Base-by-base conservation (phyloP, 2,797 vertebrate genomes). In the Vipera ursinii region DNA sequence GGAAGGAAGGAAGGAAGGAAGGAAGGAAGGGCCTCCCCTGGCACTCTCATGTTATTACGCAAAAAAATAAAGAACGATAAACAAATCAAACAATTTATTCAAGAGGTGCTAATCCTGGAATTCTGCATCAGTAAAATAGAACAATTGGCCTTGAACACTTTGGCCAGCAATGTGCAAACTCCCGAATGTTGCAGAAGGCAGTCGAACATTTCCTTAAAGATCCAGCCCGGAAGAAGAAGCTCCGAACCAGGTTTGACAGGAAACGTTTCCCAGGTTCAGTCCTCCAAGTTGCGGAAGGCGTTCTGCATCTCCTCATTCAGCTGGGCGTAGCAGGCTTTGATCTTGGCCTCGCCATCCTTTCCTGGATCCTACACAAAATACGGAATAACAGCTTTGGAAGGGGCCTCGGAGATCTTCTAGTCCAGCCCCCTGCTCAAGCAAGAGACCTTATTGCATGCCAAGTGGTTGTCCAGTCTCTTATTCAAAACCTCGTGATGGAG, bases 241-340 rank as follows among this genome's bases (percentile, higher is more conserved):
- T 24, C 20, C 22, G 0, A 73, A 38, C 32, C 69, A 38, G 69
- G 69, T 17, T 4, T 38, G 32, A 38, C 6, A 5, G n/a, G 17
- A 78, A 44, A 9, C 3, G 26, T 57, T 59, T 5, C 20, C 2
- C n/a, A 38, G 32, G 6, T 6, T 95, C 61, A 96, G 86, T 97
- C 96, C 93, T 96, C 96, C 91, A 97, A 91, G 60, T 95, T 94
- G 8, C 94, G 95, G 96, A 97, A 97, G 0, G 96, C 96, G 0
- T 92, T 94, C 87, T 96, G 96, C 96, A 97, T 97, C 91, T 97
- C 96, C 60, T 97, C 96, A 0, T 94, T 91, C 3, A 97, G 96
- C 60, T 96, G 95, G 0, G 92, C 28, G 0, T 96, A 97, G n/a
- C 95, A 87, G 0, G 96, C 94, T 0, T 65, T 96, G 53, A 97